Base-by-base conservation (phyloP, 2,797 vertebrate genomes). In the Capromys pilorides region DNA sequence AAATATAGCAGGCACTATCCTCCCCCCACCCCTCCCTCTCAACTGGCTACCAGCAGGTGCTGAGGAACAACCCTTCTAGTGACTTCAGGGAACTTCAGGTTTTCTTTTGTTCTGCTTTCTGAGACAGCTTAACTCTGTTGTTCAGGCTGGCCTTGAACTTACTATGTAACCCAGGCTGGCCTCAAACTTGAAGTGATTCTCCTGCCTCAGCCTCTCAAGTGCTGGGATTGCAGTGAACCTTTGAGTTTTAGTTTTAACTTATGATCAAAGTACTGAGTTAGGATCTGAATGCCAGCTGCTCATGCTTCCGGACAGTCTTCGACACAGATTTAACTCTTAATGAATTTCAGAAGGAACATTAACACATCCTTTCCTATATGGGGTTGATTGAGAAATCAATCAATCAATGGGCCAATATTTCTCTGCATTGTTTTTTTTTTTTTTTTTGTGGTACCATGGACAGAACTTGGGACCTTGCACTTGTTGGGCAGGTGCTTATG, bases 1-100 rank as follows among this genome's bases (percentile, higher is more conserved):
- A 92, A 88, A 92, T 28, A 45, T 0, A 8, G 41, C 80, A 85
- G 57, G 41, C 6, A 85, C 51, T n/a, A 33, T 61, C 22, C 86
- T 2, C 86, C 78, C 31, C n/a, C 83, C 31, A n/a, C 84, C n/a
- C 2, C 22, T 24, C 4, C 57, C n/a, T 28, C 59, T 80, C 51
- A 75, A 45, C 0, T 54, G 36, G 24, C 22, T 18, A 91, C 19
- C 4, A 36, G 57, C 41, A 33, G 82, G 78, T 80, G 75, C 83
- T 93, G 36, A 92, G 45, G 95, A 93, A 86, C 31, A 95, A 80
- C 71, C n/a, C 33, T 78, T 2, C 2, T 1, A 22, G 64, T 71
- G 36, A 94, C 41, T 86, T 89, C 31, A 84, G 66, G 12, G 12
- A 84, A 82, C 71, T 45, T 45, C 24, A 75, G 24, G 39, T 28